Conservation (phyloP, 2,797 vertebrate genomes). For the Arrhamphus sclerolepis region DNA sequence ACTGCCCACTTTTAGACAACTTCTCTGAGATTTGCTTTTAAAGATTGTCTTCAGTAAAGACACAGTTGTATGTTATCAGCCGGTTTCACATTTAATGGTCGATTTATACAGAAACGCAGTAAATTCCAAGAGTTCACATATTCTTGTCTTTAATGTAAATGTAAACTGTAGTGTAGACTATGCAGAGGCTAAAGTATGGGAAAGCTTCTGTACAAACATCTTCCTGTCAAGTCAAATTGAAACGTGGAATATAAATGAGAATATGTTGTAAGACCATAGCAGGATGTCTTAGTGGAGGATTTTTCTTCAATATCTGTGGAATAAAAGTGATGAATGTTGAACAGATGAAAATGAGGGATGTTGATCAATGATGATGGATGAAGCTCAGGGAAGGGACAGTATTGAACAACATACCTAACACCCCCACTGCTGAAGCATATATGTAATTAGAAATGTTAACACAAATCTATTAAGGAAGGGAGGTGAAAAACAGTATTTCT, state of each 20-base stretch:
- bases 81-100: no score
- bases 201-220: no score
- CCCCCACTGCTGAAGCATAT: not conserved
- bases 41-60: no score
- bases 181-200: no score
- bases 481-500: not conserved
- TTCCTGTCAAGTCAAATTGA: not conserved
- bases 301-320: slow-evolving; percentile 15
- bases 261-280: slow-evolving; percentile 3
- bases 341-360: slow-evolving; percentile 25
- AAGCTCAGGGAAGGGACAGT: not conserved
- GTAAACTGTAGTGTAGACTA: no score
- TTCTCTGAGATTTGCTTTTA: no score
- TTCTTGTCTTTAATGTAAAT: no score
- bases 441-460: not conserved
- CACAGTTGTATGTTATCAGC: no score
- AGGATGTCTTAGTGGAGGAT: slow-evolving; percentile 8
- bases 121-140: no score
- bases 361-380: slow-evolving; percentile 38
- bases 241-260: not conserved
- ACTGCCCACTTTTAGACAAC: no score
- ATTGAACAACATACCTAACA: not conserved
- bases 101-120: no score
- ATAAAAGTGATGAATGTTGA: slow-evolving; percentile 29
- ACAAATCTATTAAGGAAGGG: not conserved